Percentiles rank a stretch among this genome's conserved stretches.
Evolutionary conservation across 2,888 invertebrate genomes (phyloP).

Genomic region (Salticus scenicus): DNA sequence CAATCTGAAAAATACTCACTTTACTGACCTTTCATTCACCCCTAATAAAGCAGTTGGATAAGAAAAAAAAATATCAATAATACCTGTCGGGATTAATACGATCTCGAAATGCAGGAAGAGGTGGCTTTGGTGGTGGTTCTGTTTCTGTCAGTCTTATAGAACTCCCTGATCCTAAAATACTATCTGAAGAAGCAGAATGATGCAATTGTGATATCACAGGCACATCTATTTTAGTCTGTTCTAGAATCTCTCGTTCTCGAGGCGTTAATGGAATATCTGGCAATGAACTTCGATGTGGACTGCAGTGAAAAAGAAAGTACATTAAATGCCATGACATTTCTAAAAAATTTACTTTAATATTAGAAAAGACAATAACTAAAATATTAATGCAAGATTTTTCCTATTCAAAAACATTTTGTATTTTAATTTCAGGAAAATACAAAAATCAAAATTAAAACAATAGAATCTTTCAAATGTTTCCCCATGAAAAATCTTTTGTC

Average conservation of each 20-base stretch:
- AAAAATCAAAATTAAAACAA: too few relatives aligned
- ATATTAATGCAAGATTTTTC: too few relatives aligned
- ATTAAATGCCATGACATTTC: background rate
- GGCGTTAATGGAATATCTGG: slow-evolving; percentile 76
- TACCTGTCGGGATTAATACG: slow-evolving; percentile 46
- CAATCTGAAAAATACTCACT: too few relatives aligned
- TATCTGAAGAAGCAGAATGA: slow-evolving; percentile 74
- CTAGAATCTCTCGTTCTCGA: slow-evolving; percentile 75
- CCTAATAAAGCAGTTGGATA: too few relatives aligned
- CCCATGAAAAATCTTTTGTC: too few relatives aligned
- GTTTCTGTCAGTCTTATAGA: slow-evolving; percentile 65
- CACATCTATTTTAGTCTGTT: slow-evolving; percentile 74
- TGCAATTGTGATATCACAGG: slow-evolving; percentile 55
- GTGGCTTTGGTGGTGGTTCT: slow-evolving; percentile 86
- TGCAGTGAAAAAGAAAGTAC: background rate
- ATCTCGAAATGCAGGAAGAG: slow-evolving; percentile 81
- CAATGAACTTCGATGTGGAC: slow-evolving; percentile 73
- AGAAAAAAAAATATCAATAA: too few relatives aligned
- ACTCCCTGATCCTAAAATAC: slow-evolving; percentile 72
- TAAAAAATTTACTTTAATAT: too few relatives aligned
- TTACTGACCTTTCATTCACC: too few relatives aligned
- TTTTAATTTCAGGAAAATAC: too few relatives aligned
- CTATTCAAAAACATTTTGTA: too few relatives aligned
- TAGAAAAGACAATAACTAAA: too few relatives aligned
- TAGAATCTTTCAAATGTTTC: too few relatives aligned